These are phyloP conservation scores for Elaphurus davidianus DNA, from an alignment of 2,113 vertebrate species.

Conservation along the genomic window DNA sequence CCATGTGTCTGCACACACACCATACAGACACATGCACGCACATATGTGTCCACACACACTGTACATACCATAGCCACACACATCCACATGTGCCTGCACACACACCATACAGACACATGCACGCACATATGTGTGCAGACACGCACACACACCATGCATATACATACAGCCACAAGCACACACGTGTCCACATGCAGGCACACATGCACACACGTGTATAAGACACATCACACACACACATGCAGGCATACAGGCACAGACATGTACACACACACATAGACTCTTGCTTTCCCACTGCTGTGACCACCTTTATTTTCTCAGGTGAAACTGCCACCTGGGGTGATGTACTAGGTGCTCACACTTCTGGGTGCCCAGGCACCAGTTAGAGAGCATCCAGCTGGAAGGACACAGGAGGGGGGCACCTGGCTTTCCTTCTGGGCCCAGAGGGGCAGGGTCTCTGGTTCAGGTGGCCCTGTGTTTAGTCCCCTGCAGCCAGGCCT, in stretches of 20 bases:
- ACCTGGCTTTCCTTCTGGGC: background rate
- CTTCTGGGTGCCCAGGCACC: background rate
- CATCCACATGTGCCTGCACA: no score
- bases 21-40: background rate
- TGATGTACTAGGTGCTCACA: fast-evolving
- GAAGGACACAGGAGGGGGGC: background rate
- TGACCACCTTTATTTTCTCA: background rate
- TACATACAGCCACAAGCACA: no score
- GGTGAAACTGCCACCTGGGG: background rate
- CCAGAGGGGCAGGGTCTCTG: background rate
- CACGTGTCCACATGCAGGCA: no score
- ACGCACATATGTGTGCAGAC: background rate
- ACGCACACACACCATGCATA: no score
- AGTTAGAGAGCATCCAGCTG: background rate
- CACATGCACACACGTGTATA: background rate
- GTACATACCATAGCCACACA: background rate
- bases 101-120: background rate
- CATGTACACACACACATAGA: no score
- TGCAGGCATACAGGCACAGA: background rate
- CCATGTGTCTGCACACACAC: no score
- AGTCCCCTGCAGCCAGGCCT: background rate
- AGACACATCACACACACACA: background rate
- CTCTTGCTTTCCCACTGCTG: background rate
- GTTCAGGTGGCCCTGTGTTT: background rate
- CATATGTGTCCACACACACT: background rate